These are phyloP conservation scores for Brachynemurus nebulosus DNA, from an alignment of 2,888 invertebrate species.

Conservation along the genomic window DNA sequence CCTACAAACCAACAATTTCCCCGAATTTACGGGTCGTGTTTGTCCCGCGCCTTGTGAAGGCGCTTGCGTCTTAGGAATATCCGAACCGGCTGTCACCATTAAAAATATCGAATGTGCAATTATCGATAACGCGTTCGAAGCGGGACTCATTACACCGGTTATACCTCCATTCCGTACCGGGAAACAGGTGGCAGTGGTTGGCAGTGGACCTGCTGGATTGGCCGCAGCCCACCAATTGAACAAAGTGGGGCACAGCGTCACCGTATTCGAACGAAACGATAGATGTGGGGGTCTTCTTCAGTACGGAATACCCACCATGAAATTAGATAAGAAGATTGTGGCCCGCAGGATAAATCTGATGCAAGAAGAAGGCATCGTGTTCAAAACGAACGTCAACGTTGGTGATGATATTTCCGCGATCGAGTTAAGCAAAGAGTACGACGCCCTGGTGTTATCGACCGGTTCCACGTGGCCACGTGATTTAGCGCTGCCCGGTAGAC, in stretches of 20 bases:
- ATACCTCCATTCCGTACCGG: conserved; percentile 50
- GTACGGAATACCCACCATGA: conserved; percentile 99
- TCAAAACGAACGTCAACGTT: conserved; percentile 68
- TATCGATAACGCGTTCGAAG: conserved; percentile 94
- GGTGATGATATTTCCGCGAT: conserved; percentile 80
- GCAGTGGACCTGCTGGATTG: conserved; percentile 87
- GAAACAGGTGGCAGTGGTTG: conserved; percentile 76
- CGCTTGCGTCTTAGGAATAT: conserved; percentile 92
- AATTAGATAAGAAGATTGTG: conserved; percentile 87
- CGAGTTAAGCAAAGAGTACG: conserved; percentile 49
- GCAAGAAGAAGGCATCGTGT: conserved; percentile 68
- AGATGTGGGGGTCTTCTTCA: conserved; percentile 87
- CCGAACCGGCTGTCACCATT: conserved; percentile 93
- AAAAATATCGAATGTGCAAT: conserved; percentile 99
- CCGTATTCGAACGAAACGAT: conserved; percentile 95
- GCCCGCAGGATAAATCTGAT: conserved; percentile 76
- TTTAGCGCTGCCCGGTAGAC: conserved; percentile 63
- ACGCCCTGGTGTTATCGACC: conserved; percentile 79
- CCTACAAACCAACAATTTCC: conserved; percentile 97
- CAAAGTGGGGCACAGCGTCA: conserved; percentile 91
- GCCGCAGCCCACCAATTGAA: conserved; percentile 96
- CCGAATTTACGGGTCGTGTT: conserved; percentile 54
- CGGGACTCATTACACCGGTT: conserved; percentile 84
- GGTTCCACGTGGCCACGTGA: conserved; percentile 97
- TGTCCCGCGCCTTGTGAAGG: conserved; percentile 98